Percentiles rank a stretch among this genome's conserved stretches.
Evolutionary conservation across 2,113 vertebrate species (phyloP).

Genomic region (Equus quagga): DNA sequence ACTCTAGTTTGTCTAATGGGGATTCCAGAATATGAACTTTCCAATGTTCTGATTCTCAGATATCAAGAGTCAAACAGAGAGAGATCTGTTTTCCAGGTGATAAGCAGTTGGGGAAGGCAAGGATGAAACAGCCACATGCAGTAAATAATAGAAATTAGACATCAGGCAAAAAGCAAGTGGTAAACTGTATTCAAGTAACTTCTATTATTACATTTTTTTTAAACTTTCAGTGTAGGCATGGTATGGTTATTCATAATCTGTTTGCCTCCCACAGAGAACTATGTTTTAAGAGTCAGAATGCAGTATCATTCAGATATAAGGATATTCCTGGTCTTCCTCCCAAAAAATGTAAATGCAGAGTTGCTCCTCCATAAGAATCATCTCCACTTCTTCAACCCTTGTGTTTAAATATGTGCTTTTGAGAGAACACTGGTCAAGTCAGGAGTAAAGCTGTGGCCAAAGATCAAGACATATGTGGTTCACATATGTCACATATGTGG

Average conservation of each 20-base stretch:
- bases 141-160: constrained; percentile 56
- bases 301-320: constrained; percentile 53
- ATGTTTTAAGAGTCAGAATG: constrained; percentile 22
- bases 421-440: background rate
- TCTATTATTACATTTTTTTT: constrained; percentile 55
- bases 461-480: background rate
- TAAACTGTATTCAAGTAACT: constrained; percentile 56
- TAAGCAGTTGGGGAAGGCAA: constrained; percentile 19
- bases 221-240: constrained; percentile 8
- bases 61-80: constrained; percentile 6
- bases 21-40: constrained; percentile 23
- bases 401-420: constrained; percentile 10
- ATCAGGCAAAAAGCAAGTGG: constrained; percentile 38
- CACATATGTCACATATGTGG: background rate
- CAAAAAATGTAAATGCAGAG: constrained; percentile 17
- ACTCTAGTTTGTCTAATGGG: background rate
- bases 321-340: background rate
- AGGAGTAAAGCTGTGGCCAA: background rate
- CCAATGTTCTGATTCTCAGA: background rate
- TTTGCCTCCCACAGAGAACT: constrained; percentile 20
- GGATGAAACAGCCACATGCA: constrained; percentile 15
- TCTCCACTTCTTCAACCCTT: background rate
- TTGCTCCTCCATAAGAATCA: constrained; percentile 28
- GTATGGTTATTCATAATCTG: constrained; percentile 59
- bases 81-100: constrained; percentile 19